phyloP scores from a whole-genome alignment of 92 coral and sea anemone genomes.

The Palythoa caribaeorum region DNA sequence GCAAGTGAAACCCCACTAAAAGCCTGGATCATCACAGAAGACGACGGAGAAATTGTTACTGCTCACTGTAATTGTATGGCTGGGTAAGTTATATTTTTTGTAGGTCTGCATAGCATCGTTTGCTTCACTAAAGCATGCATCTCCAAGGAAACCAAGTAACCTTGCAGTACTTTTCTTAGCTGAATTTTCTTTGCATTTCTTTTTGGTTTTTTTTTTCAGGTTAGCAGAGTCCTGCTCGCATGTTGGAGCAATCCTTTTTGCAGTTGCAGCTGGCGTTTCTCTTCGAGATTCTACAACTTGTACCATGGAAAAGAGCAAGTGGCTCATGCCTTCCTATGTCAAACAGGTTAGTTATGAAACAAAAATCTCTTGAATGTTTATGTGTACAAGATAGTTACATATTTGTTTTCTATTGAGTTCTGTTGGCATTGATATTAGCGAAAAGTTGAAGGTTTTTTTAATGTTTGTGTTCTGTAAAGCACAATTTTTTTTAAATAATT shows the following conservation, averaged over 20 bases:
- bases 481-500: background rate
- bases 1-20: too few relatives aligned
- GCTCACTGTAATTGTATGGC: too few relatives aligned
- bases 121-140: slow-evolving; percentile 8
- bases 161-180: slow-evolving; percentile 8
- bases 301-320: slow-evolving; percentile 8
- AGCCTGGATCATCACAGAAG: too few relatives aligned
- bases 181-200: slow-evolving; percentile 6
- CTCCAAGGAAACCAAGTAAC: slow-evolving; percentile 6
- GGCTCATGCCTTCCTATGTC: slow-evolving; percentile 11
- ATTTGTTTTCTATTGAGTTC: slow-evolving; percentile 2
- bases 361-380: slow-evolving; percentile 4
- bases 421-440: slow-evolving; percentile 8
- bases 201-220: slow-evolving; percentile 1
- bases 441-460: slow-evolving; percentile 5
- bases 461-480: slow-evolving; percentile 3
- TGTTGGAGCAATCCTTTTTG: slow-evolving; percentile 8
- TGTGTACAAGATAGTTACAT: background rate
- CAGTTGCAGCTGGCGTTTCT: slow-evolving; percentile 11
- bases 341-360: slow-evolving; percentile 7
- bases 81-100: background rate
- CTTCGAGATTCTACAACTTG: slow-evolving; percentile 8
- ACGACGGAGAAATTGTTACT: too few relatives aligned
- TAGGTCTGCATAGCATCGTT: slow-evolving; percentile 2
- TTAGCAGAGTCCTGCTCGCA: slow-evolving; percentile 11